These are phyloP conservation scores for Diarsia brunnea DNA, from an alignment of 2,888 invertebrate species.

Conservation along the genomic window DNA sequence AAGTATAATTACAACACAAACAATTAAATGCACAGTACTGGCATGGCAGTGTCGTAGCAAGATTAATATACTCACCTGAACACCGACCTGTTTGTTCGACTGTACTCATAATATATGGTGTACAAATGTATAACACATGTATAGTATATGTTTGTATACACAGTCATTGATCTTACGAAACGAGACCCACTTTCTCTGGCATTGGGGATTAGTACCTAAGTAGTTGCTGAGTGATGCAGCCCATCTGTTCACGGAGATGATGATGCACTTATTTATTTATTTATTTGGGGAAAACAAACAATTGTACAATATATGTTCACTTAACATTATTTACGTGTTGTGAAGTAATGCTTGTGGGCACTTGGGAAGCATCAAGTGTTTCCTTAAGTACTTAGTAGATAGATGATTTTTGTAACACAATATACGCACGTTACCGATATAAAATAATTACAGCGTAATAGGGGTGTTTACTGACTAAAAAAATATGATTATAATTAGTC, in stretches of 20 bases:
- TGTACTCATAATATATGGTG: constrained; percentile 19
- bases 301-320: too few species aligned
- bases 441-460: too few species aligned
- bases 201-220: constrained; percentile 54
- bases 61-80: background rate
- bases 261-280: too few species aligned
- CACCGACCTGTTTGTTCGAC: constrained; percentile 6
- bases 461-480: too few species aligned
- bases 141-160: constrained; percentile 12
- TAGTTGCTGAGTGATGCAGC: constrained; percentile 37
- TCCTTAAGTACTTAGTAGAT: background rate
- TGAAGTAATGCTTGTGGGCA: constrained; percentile 22
- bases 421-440: background rate
- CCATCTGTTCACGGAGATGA: constrained; percentile 49
- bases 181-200: constrained; percentile 69
- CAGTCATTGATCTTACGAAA: constrained; percentile 50
- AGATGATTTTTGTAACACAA: background rate
- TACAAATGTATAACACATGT: background rate
- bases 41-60: background rate
- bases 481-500: too few species aligned
- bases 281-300: too few species aligned
- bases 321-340: constrained; percentile 18
- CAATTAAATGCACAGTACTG: background rate
- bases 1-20: background rate
- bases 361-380: constrained; percentile 18